A percentile compares a stretch with the other conserved stretches of the same genome.
These are phyloP conservation scores for Trypoxylus dichotomus DNA, from an alignment of 1,140 invertebrate genomes.

Conservation along the genomic window DNA sequence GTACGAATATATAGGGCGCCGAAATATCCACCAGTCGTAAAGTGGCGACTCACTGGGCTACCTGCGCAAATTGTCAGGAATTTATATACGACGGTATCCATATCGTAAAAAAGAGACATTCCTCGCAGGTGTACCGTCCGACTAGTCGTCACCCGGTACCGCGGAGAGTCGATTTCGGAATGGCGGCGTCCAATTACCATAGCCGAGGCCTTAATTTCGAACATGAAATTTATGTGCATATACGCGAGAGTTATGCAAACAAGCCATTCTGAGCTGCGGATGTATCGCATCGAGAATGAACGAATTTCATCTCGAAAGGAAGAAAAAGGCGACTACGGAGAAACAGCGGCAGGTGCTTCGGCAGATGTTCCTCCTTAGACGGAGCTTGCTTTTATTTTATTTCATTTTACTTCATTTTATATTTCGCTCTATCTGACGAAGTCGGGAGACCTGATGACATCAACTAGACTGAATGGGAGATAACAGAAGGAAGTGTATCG, in stretches of 20 bases:
- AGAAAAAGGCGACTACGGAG: neutral
- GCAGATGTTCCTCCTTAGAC: neutral
- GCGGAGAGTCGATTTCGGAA: neutral
- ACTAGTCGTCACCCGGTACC: neutral
- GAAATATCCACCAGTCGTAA: neutral
- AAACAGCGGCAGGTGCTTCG: neutral
- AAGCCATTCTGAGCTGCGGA: neutral
- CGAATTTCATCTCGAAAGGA: neutral
- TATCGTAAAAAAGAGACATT: neutral
- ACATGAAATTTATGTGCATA: neutral
- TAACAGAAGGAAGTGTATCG: no score
- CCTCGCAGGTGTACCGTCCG: neutral
- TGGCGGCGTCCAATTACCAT: neutral
- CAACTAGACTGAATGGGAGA: no score
- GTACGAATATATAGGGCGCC: neutral
- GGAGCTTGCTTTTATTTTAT: neutral
- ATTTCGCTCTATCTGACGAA: neutral
- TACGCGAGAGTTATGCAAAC: neutral
- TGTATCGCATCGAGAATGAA: neutral
- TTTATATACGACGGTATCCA: neutral
- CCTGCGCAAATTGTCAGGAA: conserved; percentile 1
- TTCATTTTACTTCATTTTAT: neutral
- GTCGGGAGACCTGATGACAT: no score
- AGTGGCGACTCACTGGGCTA: neutral
- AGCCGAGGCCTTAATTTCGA: neutral